Conservation (phyloP, 2,888 invertebrate species). For the Drosophila recens region DNA sequence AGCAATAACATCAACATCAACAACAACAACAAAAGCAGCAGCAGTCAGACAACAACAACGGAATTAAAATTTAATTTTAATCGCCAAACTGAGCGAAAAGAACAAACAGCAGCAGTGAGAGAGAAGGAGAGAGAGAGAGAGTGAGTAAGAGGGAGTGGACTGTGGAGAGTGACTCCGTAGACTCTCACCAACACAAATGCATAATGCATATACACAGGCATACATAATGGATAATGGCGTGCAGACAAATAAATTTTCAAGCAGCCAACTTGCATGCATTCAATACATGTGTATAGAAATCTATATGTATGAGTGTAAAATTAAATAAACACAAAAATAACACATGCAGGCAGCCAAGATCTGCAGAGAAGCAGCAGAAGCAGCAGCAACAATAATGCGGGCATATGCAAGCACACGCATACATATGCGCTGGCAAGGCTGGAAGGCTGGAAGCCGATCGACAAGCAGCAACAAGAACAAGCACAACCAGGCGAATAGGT, state of each 20-base stretch:
- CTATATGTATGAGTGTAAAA: constrained; percentile 38
- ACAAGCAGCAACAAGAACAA: constrained; percentile 43
- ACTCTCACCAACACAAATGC: constrained; percentile 34
- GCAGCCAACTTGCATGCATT: constrained; percentile 27
- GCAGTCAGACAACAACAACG: constrained; percentile 48
- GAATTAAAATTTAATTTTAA: constrained; percentile 80
- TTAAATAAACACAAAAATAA: constrained; percentile 72
- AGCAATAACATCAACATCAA: constrained; percentile 36
- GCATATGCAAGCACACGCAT: constrained; percentile 11
- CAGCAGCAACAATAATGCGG: constrained; percentile 26
- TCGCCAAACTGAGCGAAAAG: constrained; percentile 73
- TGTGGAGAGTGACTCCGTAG: constrained; percentile 28
- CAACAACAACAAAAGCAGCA: constrained; percentile 2
- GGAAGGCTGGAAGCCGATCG: constrained; percentile 66
- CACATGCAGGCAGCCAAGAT: constrained; percentile 47
- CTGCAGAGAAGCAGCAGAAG: constrained; percentile 43
- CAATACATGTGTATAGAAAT: constrained; percentile 7
- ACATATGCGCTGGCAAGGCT: constrained; percentile 45
- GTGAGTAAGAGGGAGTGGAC: constrained; percentile 1
- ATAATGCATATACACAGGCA: constrained; percentile 23
- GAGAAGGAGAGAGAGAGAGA: background rate
- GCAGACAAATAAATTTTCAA: constrained; percentile 68
- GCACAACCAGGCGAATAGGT: constrained; percentile 67
- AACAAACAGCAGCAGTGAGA: constrained; percentile 45
- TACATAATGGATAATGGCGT: constrained; percentile 68